A percentile compares a stretch with the other conserved stretches of the same genome.
phyloP scores from a whole-genome alignment of 2,797 vertebrate genomes.

The Manis crassicaudata region DNA sequence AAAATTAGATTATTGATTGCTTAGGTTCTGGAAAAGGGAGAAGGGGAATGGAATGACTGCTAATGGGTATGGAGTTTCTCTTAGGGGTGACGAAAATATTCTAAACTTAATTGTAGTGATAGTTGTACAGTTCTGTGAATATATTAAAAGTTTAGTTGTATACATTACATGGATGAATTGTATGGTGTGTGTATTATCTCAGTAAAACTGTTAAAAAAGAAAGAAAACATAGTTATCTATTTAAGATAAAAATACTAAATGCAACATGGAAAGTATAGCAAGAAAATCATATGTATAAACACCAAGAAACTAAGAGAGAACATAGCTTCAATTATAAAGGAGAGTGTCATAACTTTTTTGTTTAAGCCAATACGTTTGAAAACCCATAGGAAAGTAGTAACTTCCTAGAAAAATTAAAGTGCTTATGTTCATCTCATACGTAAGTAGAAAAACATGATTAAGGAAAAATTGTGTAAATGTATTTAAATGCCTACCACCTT shows the following conservation, averaged over 20 bases:
- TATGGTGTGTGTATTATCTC: not conserved
- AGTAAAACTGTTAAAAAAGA: not conserved
- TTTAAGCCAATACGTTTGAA: not conserved
- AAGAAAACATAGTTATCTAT: not conserved
- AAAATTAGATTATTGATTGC: not conserved
- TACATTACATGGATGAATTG: not conserved
- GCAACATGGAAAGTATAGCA: not conserved
- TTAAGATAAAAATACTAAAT: not conserved
- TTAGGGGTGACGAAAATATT: not conserved
- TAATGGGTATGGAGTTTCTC: not conserved
- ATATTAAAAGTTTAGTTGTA: not conserved
- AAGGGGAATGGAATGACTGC: not conserved
- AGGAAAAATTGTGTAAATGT: not conserved
- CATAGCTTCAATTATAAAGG: not conserved
- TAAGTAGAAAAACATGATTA: constrained; percentile 16
- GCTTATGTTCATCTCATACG: not conserved
- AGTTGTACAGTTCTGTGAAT: not conserved
- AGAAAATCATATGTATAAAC: not conserved
- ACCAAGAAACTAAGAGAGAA: not conserved
- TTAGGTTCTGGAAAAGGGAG: not conserved
- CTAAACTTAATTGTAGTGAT: not conserved
- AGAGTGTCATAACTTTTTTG: not conserved
- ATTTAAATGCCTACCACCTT: not conserved
- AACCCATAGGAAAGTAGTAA: not conserved
- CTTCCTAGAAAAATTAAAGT: not conserved